phyloP scores from a whole-genome alignment of 2,113 vertebrate genomes.

The Empidonax traillii region DNA sequence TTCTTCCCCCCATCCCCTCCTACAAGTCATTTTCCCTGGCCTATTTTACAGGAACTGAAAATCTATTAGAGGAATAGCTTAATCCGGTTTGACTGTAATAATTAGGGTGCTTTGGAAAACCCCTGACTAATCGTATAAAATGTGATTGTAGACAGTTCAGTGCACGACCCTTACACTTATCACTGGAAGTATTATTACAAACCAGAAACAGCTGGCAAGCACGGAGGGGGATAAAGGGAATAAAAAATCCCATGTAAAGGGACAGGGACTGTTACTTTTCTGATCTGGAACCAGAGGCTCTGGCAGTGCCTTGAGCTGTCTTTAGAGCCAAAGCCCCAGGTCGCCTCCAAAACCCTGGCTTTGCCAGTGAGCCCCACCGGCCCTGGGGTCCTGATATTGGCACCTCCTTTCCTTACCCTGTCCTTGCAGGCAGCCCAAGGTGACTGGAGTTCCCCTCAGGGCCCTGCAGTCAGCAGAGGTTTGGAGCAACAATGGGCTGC shows the following conservation, averaged over 20 bases:
- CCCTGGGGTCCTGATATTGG: accelerated
- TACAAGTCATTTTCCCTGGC: constrained; percentile 9
- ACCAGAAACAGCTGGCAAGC: constrained; percentile 47
- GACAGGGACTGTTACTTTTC: neutral
- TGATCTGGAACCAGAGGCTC: neutral
- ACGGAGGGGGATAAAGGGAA: neutral
- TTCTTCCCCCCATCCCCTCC: neutral
- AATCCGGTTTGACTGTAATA: constrained; percentile 64
- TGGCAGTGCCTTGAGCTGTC: neutral
- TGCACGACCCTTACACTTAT: constrained; percentile 41
- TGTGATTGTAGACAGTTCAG: constrained; percentile 55
- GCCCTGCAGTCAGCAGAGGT: neutral
- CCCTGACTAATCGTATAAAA: constrained; percentile 63
- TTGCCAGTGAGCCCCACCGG: neutral
- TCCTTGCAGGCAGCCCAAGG: neutral
- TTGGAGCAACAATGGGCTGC: neutral
- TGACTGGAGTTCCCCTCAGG: neutral
- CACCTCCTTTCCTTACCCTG: neutral
- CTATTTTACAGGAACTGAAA: constrained; percentile 62
- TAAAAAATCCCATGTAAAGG: neutral
- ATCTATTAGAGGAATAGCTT: constrained; percentile 62
- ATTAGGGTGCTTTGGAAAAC: constrained; percentile 53
- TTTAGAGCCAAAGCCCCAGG: neutral
- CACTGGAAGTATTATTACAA: constrained; percentile 32
- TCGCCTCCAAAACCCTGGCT: neutral